A percentile compares a stretch with the other conserved stretches of the same genome.
phyloP scores from a whole-genome alignment of 2,113 vertebrate species.

The Neodontobutis hainanensis region DNA sequence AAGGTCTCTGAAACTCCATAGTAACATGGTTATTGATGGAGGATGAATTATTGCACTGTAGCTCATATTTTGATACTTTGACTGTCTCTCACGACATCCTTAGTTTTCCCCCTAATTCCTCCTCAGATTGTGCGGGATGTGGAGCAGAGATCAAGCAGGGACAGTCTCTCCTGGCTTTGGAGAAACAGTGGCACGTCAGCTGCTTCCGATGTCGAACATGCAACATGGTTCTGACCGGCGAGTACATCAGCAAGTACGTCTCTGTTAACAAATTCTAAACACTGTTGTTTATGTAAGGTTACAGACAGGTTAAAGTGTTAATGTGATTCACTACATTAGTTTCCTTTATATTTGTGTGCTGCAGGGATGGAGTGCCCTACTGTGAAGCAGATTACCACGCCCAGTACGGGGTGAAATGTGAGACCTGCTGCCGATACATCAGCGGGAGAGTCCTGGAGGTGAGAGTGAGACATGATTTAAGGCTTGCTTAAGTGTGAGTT shows the following conservation, averaged over 20 bases:
- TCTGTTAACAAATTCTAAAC: not conserved
- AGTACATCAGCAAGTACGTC: slow-evolving; percentile 99
- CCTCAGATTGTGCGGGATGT: slow-evolving; percentile 93
- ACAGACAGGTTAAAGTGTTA: not conserved
- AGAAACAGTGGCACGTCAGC: slow-evolving; percentile 99
- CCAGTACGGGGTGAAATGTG: slow-evolving; percentile 97
- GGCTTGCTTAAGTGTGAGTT: too few relatives aligned
- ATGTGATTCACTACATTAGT: not conserved
- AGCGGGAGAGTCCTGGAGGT: slow-evolving; percentile 98
- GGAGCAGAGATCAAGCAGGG: slow-evolving; percentile 97
- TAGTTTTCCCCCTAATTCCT: not conserved
- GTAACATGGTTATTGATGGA: too few relatives aligned
- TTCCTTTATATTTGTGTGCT: slow-evolving; percentile 42
- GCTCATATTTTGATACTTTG: not conserved
- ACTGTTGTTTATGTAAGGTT: not conserved
- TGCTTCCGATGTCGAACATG: slow-evolving; percentile 98
- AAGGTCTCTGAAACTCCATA: too few relatives aligned
- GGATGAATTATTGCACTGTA: not conserved
- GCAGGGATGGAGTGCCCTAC: slow-evolving; percentile 93
- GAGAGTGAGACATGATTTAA: slow-evolving; percentile 66
- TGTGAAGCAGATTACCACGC: slow-evolving; percentile 97
- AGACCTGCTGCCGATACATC: slow-evolving; percentile 96
- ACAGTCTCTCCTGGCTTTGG: slow-evolving; percentile 94
- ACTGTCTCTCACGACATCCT: not conserved
- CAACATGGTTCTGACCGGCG: slow-evolving; percentile 92